Evolutionary conservation across 2,888 invertebrate species (phyloP).

Genomic region (Iselma pallidipennis): DNA sequence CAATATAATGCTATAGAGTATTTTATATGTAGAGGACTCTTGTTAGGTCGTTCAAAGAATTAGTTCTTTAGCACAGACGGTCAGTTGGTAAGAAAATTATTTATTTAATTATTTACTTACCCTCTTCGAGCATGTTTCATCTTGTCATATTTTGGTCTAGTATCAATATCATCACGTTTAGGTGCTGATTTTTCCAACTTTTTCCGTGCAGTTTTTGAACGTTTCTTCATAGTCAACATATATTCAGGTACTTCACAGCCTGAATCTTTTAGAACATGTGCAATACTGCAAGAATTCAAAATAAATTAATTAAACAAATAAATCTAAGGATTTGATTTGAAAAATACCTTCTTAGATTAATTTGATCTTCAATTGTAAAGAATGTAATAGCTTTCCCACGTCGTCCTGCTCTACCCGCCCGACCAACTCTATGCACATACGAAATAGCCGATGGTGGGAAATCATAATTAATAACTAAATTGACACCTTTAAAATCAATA

Average conservation of each 20-base stretch:
- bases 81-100: no score
- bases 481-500: conserved; percentile 95
- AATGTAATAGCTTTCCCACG: conserved; percentile 89
- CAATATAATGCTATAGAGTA: no score
- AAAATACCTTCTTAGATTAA: conserved; percentile 78
- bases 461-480: conserved; percentile 96
- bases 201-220: conserved; percentile 65
- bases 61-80: no score
- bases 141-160: conserved; percentile 58
- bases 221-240: conserved; percentile 77
- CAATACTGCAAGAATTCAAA: conserved; percentile 68
- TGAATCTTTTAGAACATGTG: conserved; percentile 85
- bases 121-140: conserved; percentile 53
- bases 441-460: conserved; percentile 89
- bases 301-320: conserved; percentile 8
- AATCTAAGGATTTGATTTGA: conserved; percentile 5
- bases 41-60: no score
- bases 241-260: conserved; percentile 93
- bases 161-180: conserved; percentile 69
- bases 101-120: no score
- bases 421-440: conserved; percentile 85
- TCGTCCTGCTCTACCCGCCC: conserved; percentile 93
- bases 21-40: no score
- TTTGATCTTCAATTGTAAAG: conserved; percentile 89
- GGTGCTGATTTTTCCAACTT: conserved; percentile 65